Percentiles rank a stretch among this genome's conserved stretches.
Conservation (phyloP, 1,140 invertebrate genomes). For the Ceratitis capitata region DNA sequence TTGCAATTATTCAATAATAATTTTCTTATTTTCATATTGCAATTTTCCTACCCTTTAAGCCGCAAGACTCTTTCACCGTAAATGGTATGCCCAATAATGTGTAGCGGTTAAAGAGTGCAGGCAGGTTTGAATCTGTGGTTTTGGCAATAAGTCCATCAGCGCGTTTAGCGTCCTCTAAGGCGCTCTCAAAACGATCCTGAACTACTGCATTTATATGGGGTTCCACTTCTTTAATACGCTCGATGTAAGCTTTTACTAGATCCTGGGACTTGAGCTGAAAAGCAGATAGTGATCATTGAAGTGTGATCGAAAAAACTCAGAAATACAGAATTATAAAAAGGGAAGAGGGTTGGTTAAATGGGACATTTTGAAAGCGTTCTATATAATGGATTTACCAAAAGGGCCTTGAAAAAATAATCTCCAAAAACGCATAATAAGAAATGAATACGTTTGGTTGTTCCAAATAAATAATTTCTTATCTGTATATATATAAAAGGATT, state of each 20-base stretch:
- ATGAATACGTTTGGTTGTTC: too few species aligned
- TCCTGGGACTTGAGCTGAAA: slow-evolving; percentile 70
- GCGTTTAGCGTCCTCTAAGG: slow-evolving; percentile 73
- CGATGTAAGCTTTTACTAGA: slow-evolving; percentile 74
- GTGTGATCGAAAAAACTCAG: too few species aligned
- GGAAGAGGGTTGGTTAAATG: too few species aligned
- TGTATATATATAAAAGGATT: too few species aligned
- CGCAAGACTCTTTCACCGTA: slow-evolving; percentile 79
- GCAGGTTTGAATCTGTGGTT: slow-evolving; percentile 48
- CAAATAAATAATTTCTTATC: too few species aligned
- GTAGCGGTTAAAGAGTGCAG: slow-evolving; percentile 65
- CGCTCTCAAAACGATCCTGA: slow-evolving; percentile 74
- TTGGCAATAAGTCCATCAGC: slow-evolving; percentile 67
- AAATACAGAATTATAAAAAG: too few species aligned
- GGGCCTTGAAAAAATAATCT: too few species aligned
- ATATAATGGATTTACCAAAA: too few species aligned
- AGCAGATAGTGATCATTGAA: too few species aligned
- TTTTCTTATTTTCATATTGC: background rate
- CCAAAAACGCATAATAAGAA: too few species aligned
- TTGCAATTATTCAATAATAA: background rate
- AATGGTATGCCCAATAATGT: slow-evolving; percentile 80
- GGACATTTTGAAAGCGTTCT: too few species aligned
- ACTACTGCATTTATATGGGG: slow-evolving; percentile 78
- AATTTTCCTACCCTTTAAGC: slow-evolving; percentile 70
- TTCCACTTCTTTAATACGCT: slow-evolving; percentile 77